These are phyloP conservation scores for Drosophila kurseongensis DNA, from an alignment of 1,140 invertebrate species.

Conservation along the genomic window DNA sequence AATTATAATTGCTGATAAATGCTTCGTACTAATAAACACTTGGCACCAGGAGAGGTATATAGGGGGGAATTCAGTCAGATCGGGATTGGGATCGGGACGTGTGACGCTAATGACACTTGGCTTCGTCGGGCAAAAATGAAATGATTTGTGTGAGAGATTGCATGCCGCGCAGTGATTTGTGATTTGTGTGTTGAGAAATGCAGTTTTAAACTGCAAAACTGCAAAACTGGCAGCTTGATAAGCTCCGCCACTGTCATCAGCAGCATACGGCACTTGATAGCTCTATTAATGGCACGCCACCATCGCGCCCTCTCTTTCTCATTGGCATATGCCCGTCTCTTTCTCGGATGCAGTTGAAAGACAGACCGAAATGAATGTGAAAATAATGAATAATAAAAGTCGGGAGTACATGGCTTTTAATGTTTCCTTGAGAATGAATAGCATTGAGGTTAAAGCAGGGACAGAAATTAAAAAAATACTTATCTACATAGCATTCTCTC, in stretches of 20 bases:
- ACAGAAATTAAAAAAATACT: slow-evolving; percentile 25
- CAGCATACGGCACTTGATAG: slow-evolving; percentile 68
- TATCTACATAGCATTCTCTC: background rate
- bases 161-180: slow-evolving; percentile 80
- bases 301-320: background rate
- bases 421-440: slow-evolving; percentile 56
- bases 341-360: slow-evolving; percentile 54
- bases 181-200: slow-evolving; percentile 81
- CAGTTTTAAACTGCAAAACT: slow-evolving; percentile 74
- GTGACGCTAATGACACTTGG: slow-evolving; percentile 81
- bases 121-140: slow-evolving; percentile 68
- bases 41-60: slow-evolving; percentile 21
- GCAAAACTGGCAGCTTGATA: slow-evolving; percentile 64
- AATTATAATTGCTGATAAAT: slow-evolving; percentile 83
- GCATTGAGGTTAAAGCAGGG: slow-evolving; percentile 29
- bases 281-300: slow-evolving; percentile 68
- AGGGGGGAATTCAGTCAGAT: background rate
- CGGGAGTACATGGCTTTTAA: slow-evolving; percentile 75
- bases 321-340: slow-evolving; percentile 8
- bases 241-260: slow-evolving; percentile 74
- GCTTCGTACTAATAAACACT: slow-evolving; percentile 79
- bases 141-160: slow-evolving; percentile 82
- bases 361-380: slow-evolving; percentile 71
- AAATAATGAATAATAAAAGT: slow-evolving; percentile 83
- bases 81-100: slow-evolving; percentile 58